Base-by-base conservation (phyloP, 2,113 vertebrate genomes). In the Hylia prasina region DNA sequence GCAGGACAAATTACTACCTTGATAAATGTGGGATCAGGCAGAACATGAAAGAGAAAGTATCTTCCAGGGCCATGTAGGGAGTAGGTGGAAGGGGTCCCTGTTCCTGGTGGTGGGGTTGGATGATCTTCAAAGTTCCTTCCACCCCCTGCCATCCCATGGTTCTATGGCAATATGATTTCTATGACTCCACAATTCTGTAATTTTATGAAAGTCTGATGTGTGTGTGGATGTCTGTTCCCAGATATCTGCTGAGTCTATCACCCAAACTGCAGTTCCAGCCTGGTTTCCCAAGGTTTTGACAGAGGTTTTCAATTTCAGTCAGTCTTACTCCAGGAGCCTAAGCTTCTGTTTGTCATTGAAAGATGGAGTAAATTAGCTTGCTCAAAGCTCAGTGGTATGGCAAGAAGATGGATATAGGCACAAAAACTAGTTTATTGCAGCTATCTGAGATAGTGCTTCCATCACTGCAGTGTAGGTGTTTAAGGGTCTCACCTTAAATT, bases 21-120 rank as follows among this genome's bases (percentile, higher is more conserved):
- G 8, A 17, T 82, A 79, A 56, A 25, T 72, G 19, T 24, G 48
- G 39, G 18, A 30, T 68, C 30, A 82, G n/a, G 24, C 27, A 87
- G 27, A 75, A 71, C 13, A 6, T 10, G 5, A 27, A 58, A 64
- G 40, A 54, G 10, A 51, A 72, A 81, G 6, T 13, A 15, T 16
- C 23, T 28, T 42, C 27, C 44, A 39, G 21, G 15, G 23, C 28
- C 9, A 13, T 0, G 0, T 0, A 69, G 14, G 21, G 28, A 87
- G n/a, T 65, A 78, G 22, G 10, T 61, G 39, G 54, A 70, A 61
- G 23, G 4, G 8, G 30, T 45, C 28, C 13, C 39, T 61, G 39
- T 12, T 19, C 47, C 39, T 53, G 28, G 19, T 15, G 9, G 6
- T 2, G 4, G n/a, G 8, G 8, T 24, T 61, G 28, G 20, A 54